Conservation (phyloP, 2,888 invertebrate genomes). For the Tillus elongatus region DNA sequence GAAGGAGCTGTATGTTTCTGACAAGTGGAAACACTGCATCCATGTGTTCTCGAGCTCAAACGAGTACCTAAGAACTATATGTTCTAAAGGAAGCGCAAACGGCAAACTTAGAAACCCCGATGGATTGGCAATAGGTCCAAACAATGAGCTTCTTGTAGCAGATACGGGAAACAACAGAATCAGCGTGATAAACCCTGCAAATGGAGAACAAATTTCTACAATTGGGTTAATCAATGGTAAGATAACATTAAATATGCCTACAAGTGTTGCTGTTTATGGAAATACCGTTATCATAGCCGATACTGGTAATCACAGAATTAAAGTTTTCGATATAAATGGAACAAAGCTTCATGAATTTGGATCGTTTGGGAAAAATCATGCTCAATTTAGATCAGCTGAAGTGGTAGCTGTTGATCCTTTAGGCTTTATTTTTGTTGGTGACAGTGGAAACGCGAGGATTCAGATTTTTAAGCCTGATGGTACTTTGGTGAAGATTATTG, state of each 20-base stretch:
- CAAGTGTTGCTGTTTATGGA: conserved; percentile 55
- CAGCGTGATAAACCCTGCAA: conserved; percentile 48
- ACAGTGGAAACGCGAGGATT: conserved; percentile 66
- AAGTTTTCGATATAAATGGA: conserved; percentile 49
- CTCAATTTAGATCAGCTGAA: conserved; percentile 66
- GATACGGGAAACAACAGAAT: conserved; percentile 72
- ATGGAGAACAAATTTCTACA: conserved; percentile 52
- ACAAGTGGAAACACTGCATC: conserved; percentile 62
- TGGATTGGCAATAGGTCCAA: conserved; percentile 54
- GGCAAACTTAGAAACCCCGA: conserved; percentile 63
- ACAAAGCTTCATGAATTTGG: conserved; percentile 55
- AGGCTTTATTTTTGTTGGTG: conserved; percentile 69
- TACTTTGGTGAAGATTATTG: conserved; percentile 56
- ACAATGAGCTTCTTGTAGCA: conserved; percentile 57
- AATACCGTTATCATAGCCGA: conserved; percentile 52
- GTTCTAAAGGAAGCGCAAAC: conserved; percentile 54
- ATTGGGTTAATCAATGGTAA: conserved; percentile 46
- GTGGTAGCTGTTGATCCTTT: conserved; percentile 61
- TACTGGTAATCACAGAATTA: conserved; percentile 62
- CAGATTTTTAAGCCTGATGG: conserved; percentile 68
- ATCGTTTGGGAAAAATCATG: conserved; percentile 53
- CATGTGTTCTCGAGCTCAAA: conserved; percentile 60
- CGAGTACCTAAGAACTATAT: conserved; percentile 50
- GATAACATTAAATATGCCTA: conserved; percentile 55
- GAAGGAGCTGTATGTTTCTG: conserved; percentile 52